phyloP scores from a whole-genome alignment of 2,797 vertebrate genomes.

The Anableps anableps region DNA sequence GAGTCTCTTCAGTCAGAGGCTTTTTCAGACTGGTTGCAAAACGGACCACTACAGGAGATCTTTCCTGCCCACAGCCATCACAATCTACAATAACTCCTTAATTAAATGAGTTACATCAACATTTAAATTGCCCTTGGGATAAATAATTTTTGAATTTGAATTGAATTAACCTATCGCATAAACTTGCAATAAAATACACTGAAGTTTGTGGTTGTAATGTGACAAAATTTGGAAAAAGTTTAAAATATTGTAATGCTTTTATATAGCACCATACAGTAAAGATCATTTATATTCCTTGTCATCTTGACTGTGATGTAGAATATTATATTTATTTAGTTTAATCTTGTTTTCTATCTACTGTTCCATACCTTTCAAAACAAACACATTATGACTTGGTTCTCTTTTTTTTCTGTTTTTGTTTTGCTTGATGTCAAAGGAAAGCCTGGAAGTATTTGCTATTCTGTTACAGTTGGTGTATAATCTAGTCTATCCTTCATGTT shows the following conservation, averaged over 20 bases:
- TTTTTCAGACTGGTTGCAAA: too few relatives aligned
- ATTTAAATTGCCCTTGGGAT: too few relatives aligned
- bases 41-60: too few relatives aligned
- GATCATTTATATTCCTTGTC: neutral
- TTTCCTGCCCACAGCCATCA: too few relatives aligned
- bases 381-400: slow-evolving; percentile 37
- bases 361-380: slow-evolving; percentile 36
- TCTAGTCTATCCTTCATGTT: slow-evolving; percentile 28
- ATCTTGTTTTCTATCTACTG: slow-evolving; percentile 34
- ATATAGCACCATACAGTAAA: neutral
- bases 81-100: too few relatives aligned
- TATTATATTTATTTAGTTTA: slow-evolving; percentile 35
- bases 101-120: too few relatives aligned
- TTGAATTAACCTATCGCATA: neutral
- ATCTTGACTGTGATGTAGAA: neutral
- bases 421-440: slow-evolving; percentile 51
- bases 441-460: slow-evolving; percentile 29
- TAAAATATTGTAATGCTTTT: neutral
- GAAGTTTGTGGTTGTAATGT: neutral
- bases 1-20: too few relatives aligned
- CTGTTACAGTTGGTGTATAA: slow-evolving; percentile 32
- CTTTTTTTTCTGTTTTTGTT: slow-evolving; percentile 20
- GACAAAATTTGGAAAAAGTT: neutral
- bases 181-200: neutral
- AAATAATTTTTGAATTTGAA: too few relatives aligned